A percentile compares a stretch with the other conserved stretches of the same genome.
phyloP scores from a whole-genome alignment of 1,140 invertebrate genomes.

The Aphelinus certus region DNA sequence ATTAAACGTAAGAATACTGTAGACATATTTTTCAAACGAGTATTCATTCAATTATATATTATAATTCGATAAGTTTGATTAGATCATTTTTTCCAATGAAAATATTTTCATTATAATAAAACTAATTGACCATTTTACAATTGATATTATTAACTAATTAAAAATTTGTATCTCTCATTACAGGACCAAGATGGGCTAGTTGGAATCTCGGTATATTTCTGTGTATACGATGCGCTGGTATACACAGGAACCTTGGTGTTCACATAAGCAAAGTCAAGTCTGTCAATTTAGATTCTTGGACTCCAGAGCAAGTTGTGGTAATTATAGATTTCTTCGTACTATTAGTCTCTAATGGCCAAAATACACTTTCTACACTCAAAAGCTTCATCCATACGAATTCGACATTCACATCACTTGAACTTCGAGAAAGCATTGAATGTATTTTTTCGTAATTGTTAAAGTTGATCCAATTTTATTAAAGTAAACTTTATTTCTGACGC shows the following conservation, averaged over 20 bases:
- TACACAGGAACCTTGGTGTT: constrained; percentile 96
- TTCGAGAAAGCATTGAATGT: no score
- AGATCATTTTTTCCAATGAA: no score
- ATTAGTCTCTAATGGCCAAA: neutral
- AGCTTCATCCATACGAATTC: neutral
- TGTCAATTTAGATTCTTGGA: constrained; percentile 97
- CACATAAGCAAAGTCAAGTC: constrained; percentile 99
- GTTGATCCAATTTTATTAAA: no score
- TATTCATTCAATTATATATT: no score
- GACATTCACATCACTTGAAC: neutral
- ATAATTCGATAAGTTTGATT: no score
- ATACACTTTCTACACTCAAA: neutral
- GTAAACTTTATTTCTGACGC: constrained; percentile 15
- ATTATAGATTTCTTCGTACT: constrained; percentile 44
- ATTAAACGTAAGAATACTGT: no score
- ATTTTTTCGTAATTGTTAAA: no score
- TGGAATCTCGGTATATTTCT: constrained; percentile 99
- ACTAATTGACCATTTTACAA: no score
- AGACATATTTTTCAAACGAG: no score
- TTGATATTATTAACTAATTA: no score
- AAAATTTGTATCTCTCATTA: constrained; percentile 37
- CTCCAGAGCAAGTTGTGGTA: constrained; percentile 94
- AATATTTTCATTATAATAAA: no score
- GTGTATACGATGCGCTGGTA: constrained; percentile 97
- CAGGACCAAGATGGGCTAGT: constrained; percentile 97